Percentiles rank a stretch among this genome's conserved stretches.
These are phyloP conservation scores for Ceuthmochares aereus DNA, from an alignment of 2,113 vertebrate species.

Conservation along the genomic window DNA sequence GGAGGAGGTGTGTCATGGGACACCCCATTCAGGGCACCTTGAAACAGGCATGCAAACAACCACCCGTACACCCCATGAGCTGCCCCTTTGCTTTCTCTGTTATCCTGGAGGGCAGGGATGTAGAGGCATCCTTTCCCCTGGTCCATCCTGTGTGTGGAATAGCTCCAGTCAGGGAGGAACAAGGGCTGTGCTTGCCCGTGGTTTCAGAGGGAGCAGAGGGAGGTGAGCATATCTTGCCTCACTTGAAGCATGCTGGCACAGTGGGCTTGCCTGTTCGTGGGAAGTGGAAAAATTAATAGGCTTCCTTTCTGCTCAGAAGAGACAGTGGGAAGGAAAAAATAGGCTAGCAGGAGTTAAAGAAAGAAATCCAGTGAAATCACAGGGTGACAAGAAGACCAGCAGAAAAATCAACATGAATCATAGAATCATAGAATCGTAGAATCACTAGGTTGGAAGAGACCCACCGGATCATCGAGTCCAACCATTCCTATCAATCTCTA, in stretches of 20 bases:
- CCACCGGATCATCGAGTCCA: too few species aligned
- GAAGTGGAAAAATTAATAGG: neutral
- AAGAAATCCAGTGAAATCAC: neutral
- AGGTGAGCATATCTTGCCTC: neutral
- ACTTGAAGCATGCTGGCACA: fast-evolving
- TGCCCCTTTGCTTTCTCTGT: neutral
- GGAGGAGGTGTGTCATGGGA: neutral
- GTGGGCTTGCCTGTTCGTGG: neutral
- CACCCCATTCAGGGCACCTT: neutral
- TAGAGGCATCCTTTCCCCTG: neutral
- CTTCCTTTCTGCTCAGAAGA: neutral
- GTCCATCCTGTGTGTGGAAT: fast-evolving
- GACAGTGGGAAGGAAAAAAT: neutral
- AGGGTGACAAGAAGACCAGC: neutral
- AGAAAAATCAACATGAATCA: neutral
- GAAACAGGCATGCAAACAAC: too few species aligned
- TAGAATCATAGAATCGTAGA: too few species aligned
- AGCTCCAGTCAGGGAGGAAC: neutral
- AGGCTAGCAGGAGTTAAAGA: neutral
- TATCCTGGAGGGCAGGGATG: neutral
- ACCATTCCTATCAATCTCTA: too few species aligned
- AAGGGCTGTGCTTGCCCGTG: fast-evolving
- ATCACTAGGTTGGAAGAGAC: too few species aligned
- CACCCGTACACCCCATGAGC: fast-evolving
- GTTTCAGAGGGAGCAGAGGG: neutral